Conservation (phyloP, 2,888 invertebrate genomes). For the Nasonia oneida region DNA sequence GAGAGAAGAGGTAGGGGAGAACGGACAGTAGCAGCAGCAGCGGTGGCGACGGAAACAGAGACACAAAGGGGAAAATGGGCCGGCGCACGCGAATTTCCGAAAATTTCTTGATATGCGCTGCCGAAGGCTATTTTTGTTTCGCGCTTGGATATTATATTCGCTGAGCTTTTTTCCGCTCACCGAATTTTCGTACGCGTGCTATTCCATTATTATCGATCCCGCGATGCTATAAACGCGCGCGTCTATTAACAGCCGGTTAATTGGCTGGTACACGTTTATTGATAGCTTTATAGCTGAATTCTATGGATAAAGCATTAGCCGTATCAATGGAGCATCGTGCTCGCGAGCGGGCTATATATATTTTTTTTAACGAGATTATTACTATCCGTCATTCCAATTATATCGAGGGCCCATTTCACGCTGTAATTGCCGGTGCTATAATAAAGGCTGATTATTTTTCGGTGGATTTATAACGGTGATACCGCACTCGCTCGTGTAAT, state of each 20-base stretch:
- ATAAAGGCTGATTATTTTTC: neutral
- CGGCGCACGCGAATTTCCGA: neutral
- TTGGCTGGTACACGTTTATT: neutral
- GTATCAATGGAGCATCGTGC: neutral
- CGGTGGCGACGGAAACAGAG: neutral
- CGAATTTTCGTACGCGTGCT: neutral
- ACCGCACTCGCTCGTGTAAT: neutral
- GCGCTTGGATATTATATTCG: neutral
- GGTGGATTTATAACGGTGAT: neutral
- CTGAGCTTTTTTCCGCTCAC: neutral
- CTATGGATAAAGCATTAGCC: neutral
- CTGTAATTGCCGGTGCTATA: neutral
- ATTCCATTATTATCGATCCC: no score
- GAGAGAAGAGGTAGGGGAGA: neutral
- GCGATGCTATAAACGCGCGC: no score
- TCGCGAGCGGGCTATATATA: neutral
- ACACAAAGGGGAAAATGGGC: neutral
- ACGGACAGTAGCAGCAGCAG: neutral
- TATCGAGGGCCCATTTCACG: neutral
- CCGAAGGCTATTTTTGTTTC: neutral
- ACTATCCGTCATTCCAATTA: neutral
- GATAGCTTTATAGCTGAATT: neutral
- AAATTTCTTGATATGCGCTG: neutral
- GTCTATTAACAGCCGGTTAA: no score
- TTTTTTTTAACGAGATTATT: neutral